These are phyloP conservation scores for Achroia grisella DNA, from an alignment of 1,140 invertebrate genomes.

Conservation along the genomic window DNA sequence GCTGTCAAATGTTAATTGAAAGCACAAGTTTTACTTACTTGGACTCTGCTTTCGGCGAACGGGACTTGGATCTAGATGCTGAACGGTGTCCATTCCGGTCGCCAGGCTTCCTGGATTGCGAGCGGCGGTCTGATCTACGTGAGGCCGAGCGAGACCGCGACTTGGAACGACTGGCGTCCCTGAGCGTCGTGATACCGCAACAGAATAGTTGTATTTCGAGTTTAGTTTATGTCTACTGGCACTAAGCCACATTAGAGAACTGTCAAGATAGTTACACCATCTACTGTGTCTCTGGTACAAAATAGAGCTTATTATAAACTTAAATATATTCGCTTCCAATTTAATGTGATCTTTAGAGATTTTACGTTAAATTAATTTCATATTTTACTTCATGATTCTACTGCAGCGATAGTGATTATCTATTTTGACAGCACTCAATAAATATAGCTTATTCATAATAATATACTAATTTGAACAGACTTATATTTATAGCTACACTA, in stretches of 20 bases:
- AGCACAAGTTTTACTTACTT: slow-evolving; percentile 61
- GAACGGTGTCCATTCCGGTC: slow-evolving; percentile 67
- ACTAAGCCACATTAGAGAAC: slow-evolving; percentile 20
- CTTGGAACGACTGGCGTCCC: slow-evolving; percentile 55
- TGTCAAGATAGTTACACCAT: too few relatives aligned
- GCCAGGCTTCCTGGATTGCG: slow-evolving; percentile 35
- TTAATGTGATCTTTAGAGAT: too few relatives aligned
- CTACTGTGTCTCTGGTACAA: too few relatives aligned
- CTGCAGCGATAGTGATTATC: too few relatives aligned
- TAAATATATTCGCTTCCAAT: too few relatives aligned
- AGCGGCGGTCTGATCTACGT: slow-evolving; percentile 38
- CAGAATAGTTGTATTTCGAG: slow-evolving; percentile 13
- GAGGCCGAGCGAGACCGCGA: slow-evolving; percentile 43
- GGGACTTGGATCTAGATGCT: slow-evolving; percentile 63
- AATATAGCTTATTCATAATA: too few relatives aligned
- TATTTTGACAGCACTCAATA: too few relatives aligned
- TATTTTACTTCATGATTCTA: too few relatives aligned
- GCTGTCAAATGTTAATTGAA: slow-evolving; percentile 55
- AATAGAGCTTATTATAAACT: too few relatives aligned
- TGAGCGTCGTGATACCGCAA: slow-evolving; percentile 18
- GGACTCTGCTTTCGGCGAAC: slow-evolving; percentile 48
- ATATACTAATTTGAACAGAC: too few relatives aligned
- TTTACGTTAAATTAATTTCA: too few relatives aligned
- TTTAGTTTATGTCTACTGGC: slow-evolving; percentile 23
- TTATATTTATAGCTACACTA: too few relatives aligned